A percentile compares a stretch with the other conserved stretches of the same genome.
Conservation (phyloP, 2,797 vertebrate genomes). For the Chaetodon trifasciatus region DNA sequence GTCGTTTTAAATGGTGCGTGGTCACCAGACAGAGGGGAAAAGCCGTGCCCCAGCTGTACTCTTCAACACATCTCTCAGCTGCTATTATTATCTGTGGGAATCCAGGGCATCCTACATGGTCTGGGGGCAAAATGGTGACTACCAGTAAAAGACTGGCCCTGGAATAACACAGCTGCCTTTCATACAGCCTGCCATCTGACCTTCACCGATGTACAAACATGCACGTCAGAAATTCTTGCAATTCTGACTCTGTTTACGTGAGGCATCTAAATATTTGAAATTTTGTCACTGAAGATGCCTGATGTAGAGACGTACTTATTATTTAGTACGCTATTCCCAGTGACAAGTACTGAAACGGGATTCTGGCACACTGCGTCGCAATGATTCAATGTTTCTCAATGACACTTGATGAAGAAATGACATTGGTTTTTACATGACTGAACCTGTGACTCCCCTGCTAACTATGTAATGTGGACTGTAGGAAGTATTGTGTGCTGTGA, state of each 20-base stretch:
- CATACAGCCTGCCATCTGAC: slow-evolving; percentile 42
- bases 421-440: neutral
- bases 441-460: neutral
- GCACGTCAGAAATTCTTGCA: slow-evolving; percentile 23
- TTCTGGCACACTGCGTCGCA: neutral
- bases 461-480: slow-evolving; percentile 9
- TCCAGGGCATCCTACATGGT: slow-evolving; percentile 76
- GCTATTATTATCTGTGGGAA: slow-evolving; percentile 85
- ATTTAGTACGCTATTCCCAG: neutral
- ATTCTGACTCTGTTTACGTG: slow-evolving; percentile 1
- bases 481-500: neutral
- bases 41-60: slow-evolving; percentile 58
- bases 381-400: neutral
- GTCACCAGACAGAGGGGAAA: slow-evolving; percentile 49
- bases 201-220: slow-evolving; percentile 31
- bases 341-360: neutral
- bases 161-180: slow-evolving; percentile 81
- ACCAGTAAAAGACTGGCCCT: slow-evolving; percentile 67
- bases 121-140: slow-evolving; percentile 69
- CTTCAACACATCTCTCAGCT: slow-evolving; percentile 64
- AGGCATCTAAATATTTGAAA: neutral
- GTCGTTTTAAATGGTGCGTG: slow-evolving; percentile 46
- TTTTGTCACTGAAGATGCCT: neutral
- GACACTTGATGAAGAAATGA: slow-evolving; percentile 1
- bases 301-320: neutral